Evolutionary conservation across 1,140 invertebrate species (phyloP).

Genomic region (Apis cerana): DNA sequence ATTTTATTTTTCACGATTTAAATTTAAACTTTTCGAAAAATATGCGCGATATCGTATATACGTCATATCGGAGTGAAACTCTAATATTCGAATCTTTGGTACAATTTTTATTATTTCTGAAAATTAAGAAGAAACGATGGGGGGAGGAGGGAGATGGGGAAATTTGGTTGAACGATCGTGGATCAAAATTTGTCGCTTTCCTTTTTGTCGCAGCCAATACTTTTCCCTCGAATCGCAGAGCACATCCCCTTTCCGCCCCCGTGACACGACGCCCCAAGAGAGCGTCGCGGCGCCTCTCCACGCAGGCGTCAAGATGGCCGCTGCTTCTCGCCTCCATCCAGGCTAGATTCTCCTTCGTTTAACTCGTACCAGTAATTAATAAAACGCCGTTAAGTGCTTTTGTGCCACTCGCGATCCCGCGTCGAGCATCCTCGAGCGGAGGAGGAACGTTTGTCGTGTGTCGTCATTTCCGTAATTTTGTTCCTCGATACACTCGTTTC

Average conservation of each 20-base stretch:
- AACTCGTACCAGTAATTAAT: constrained; percentile 73
- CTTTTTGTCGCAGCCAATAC: constrained; percentile 48
- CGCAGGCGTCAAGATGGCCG: constrained; percentile 79
- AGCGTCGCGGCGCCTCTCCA: constrained; percentile 61
- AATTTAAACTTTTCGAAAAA: neutral
- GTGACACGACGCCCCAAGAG: constrained; percentile 60
- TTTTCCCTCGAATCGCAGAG: constrained; percentile 63
- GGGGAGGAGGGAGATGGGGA: neutral
- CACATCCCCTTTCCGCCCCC: constrained; percentile 64
- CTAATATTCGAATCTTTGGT: no score
- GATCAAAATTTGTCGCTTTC: neutral
- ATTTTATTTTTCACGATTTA: neutral
- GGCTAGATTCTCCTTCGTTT: constrained; percentile 66
- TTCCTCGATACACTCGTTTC: neutral
- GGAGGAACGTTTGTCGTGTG: constrained; percentile 17
- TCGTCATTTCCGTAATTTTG: neutral
- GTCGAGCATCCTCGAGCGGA: constrained; percentile 47
- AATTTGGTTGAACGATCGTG: neutral
- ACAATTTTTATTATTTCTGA: no score
- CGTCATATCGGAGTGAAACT: no score
- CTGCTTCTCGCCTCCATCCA: constrained; percentile 67
- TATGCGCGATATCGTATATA: no score
- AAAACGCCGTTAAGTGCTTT: constrained; percentile 68
- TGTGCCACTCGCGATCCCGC: constrained; percentile 46
- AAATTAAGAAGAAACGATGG: neutral